Evolutionary conservation across 2,797 vertebrate species (phyloP).

Genomic region (Acanthiza pusilla): DNA sequence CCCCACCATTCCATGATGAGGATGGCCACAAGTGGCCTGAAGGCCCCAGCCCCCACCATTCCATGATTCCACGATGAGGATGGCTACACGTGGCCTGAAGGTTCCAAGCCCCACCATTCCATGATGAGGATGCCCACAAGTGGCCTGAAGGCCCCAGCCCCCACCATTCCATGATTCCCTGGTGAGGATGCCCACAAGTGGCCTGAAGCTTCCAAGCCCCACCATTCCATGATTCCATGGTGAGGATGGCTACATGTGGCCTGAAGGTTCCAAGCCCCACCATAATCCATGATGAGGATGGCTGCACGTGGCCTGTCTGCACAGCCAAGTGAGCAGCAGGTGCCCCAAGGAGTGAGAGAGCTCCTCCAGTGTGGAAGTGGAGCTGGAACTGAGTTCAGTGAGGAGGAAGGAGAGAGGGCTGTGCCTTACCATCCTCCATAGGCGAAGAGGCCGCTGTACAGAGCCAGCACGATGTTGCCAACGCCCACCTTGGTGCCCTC

Average conservation of each 20-base stretch:
- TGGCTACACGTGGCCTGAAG: no score
- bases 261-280: no score
- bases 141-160: neutral
- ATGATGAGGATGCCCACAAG: no score
- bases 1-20: neutral
- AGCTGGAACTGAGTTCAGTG: no score
- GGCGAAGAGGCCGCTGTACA: conserved; percentile 96
- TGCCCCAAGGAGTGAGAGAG: no score
- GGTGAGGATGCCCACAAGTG: no score
- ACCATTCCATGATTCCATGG: neutral
- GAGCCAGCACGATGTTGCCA: conserved; percentile 89
- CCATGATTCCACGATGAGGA: no score
- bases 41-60: no score
- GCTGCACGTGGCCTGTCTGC: neutral
- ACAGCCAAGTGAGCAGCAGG: neutral
- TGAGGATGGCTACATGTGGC: neutral
- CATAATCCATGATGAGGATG: no score
- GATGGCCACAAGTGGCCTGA: neutral
- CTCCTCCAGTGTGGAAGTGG: neutral
- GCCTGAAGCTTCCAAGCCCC: neutral
- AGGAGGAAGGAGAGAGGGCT: neutral
- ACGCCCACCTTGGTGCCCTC: conserved; percentile 82
- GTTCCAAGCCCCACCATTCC: neutral
- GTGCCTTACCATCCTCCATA: conserved; percentile 92
- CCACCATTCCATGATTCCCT: neutral